phyloP scores from a whole-genome alignment of 2,113 vertebrate species.

The Aramus guarauna region DNA sequence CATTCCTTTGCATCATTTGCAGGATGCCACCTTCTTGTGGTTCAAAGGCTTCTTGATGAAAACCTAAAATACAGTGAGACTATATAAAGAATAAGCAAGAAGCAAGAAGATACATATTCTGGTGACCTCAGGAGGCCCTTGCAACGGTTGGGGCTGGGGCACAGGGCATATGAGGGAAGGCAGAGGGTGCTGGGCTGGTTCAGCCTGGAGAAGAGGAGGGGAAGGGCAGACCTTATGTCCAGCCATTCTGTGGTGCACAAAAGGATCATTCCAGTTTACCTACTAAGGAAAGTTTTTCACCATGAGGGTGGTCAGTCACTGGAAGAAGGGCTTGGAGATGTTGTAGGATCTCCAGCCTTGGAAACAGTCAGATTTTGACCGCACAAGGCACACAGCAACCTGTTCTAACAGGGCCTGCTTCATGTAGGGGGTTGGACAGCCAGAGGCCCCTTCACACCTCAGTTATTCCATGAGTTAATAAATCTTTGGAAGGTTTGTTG shows the following conservation, averaged over 20 bases:
- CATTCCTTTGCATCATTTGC: background rate
- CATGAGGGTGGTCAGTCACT: background rate
- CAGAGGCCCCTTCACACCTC: background rate
- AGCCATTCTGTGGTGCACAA: background rate
- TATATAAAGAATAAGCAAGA: background rate
- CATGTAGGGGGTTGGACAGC: accelerated
- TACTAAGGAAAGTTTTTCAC: background rate
- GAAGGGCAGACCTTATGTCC: background rate
- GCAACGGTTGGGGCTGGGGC: background rate
- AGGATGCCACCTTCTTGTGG: background rate
- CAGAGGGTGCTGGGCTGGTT: background rate
- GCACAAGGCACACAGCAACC: background rate
- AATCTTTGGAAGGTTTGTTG: background rate
- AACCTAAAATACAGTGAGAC: background rate
- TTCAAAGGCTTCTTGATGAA: background rate
- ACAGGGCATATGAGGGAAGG: background rate
- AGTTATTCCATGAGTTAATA: background rate
- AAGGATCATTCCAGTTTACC: background rate
- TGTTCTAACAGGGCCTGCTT: background rate
- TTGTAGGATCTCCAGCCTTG: background rate
- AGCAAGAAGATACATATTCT: background rate
- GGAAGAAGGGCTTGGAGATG: background rate
- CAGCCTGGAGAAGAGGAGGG: background rate
- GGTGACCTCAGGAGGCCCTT: background rate
- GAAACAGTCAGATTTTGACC: background rate